Evolutionary conservation across 2,888 invertebrate genomes (phyloP).

Genomic region (Drosophila barbarae): DNA sequence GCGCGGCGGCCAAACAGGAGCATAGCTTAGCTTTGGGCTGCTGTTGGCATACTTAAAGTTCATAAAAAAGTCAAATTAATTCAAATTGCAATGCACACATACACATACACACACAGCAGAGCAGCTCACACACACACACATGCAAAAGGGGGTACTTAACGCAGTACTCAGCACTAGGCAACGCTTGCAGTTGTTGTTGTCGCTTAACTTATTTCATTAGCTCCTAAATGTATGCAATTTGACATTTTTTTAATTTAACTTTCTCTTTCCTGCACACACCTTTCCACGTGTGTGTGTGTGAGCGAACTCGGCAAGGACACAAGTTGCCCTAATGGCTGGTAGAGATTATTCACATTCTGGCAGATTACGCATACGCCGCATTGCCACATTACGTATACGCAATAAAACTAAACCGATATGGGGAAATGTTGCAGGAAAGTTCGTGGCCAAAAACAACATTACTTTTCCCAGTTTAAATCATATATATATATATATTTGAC

Average conservation of each 20-base stretch:
- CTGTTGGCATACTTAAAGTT: conserved; percentile 66
- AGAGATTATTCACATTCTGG: conserved; percentile 37
- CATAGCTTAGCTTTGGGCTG: conserved; percentile 50
- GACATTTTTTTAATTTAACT: conserved; percentile 75
- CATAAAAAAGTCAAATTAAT: conserved; percentile 66
- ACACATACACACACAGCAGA: conserved; percentile 4
- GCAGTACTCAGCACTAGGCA: conserved; percentile 47
- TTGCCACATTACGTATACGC: conserved; percentile 15
- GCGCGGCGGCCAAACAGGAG: conserved; percentile 23
- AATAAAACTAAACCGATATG: conserved; percentile 15
- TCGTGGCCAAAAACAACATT: neutral
- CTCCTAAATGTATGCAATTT: conserved; percentile 74
- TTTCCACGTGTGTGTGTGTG: conserved; percentile 23
- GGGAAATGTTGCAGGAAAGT: neutral
- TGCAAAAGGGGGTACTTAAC: conserved; percentile 45
- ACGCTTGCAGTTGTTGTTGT: conserved; percentile 51
- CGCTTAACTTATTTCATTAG: conserved; percentile 74
- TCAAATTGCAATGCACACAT: conserved; percentile 65
- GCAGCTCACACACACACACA: conserved; percentile 20
- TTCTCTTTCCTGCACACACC: conserved; percentile 49
- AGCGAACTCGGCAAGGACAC: conserved; percentile 26
- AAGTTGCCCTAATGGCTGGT: conserved; percentile 35
- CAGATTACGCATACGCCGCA: conserved; percentile 22
- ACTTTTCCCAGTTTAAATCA: neutral
- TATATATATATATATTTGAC: neutral